phyloP scores from a whole-genome alignment of 2,113 vertebrate genomes.

The Myotis yumanensis region DNA sequence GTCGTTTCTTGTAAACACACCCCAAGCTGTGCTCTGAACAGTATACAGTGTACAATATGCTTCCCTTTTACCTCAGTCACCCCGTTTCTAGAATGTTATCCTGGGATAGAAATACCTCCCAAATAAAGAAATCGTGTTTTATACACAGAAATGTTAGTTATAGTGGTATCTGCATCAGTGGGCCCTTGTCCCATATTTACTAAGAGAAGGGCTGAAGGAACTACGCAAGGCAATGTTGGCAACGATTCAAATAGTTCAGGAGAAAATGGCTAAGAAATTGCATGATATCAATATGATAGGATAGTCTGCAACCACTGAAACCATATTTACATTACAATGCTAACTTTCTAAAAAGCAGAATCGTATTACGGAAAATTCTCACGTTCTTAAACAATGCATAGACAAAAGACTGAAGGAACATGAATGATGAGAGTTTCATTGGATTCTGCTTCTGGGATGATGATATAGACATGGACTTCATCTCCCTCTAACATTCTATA shows the following conservation, averaged over 20 bases:
- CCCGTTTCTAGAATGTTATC: neutral
- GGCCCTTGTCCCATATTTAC: neutral
- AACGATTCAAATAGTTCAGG: neutral
- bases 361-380: neutral
- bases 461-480: neutral
- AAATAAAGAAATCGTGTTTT: neutral
- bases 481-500: neutral
- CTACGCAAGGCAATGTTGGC: neutral
- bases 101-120: neutral
- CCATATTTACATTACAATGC: neutral
- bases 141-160: neutral
- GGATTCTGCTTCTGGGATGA: neutral
- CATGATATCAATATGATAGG: neutral
- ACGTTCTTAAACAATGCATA: neutral
- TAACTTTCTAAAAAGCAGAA: neutral
- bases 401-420: neutral
- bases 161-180: neutral
- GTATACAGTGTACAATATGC: neutral
- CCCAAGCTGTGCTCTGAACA: neutral
- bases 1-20: neutral
- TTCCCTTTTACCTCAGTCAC: neutral
- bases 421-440: neutral
- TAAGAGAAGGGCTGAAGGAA: neutral
- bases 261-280: constrained; percentile 3
- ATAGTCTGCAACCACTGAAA: neutral